Conservation (phyloP, 1,140 invertebrate genomes). For the Ruditapes philippinarum region DNA sequence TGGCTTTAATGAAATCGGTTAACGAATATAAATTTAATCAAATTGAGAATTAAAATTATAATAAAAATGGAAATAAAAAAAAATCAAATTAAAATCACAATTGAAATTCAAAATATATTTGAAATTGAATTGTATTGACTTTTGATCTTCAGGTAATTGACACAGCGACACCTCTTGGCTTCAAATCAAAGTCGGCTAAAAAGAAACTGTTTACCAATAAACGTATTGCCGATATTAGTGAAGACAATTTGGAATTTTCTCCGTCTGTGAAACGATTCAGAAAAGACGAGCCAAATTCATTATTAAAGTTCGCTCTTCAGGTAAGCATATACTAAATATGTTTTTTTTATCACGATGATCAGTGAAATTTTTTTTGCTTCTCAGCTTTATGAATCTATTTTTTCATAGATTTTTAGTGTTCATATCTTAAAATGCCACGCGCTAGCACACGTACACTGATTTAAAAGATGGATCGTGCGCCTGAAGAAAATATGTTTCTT, state of each 20-base stretch:
- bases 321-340: neutral
- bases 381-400: no score
- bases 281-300: neutral
- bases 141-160: neutral
- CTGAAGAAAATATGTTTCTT: no score
- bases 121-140: neutral
- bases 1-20: no score
- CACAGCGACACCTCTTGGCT: no score
- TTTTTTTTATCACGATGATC: no score
- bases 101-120: neutral
- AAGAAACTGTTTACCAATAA: conserved; percentile 38
- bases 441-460: no score
- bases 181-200: neutral
- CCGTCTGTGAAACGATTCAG: neutral
- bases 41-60: neutral
- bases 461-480: no score
- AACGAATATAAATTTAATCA: no score
- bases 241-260: neutral
- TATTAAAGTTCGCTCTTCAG: conserved; percentile 9
- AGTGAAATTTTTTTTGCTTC: no score
- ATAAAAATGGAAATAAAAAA: neutral
- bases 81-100: neutral
- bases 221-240: neutral
- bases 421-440: no score
- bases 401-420: no score